Base-by-base conservation (phyloP, 2,888 invertebrate genomes). In the Diplazon laetatorius region DNA sequence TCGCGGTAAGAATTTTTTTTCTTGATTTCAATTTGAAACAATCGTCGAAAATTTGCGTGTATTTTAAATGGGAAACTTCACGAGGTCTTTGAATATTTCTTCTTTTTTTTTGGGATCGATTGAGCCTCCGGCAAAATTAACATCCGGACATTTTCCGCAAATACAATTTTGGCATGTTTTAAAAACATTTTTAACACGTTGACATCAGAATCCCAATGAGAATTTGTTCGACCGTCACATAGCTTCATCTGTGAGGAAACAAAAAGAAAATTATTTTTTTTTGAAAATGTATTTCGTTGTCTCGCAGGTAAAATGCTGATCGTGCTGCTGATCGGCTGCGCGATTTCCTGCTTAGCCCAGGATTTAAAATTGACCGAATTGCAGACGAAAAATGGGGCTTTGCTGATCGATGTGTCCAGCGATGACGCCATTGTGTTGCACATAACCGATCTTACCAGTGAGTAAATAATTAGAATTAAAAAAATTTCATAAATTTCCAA, bases 271-370 rank as follows among this genome's bases (percentile, higher is more conserved):
- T n/a, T n/a, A n/a, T n/a, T n/a, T n/a, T n/a, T n/a, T n/a, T n/a
- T n/a, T n/a, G n/a, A n/a, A n/a, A n/a, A n/a, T 22, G 6, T 5
- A 30, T 30, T 50, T 22, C 10, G 16, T 14, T 55, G 25, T n/a
- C 14, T 76, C 65, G 12, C 71, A 74, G 71, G 20, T 22, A 62
- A 55, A 12, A 37, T 79, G 2, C 44, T 78, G 16, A 12, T 73
- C 44, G 12, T 66, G 3, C 20, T 74, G 2, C 37, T 76, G 18
- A 18, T 52, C 12, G 57, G 48, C 37, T 60, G 46, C 5, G 50
- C 59, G 3, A 42, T 63, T 1, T 37, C 22, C 6, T 35, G 66
- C 62, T 14, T 50, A n/a, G 59, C 44, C 35, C 52, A 55, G 52
- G 30, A 55, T n/a, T 25, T 14, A 55, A 35, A 55, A 55, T 35